Conservation (phyloP, 2,797 vertebrate species). For the Botia almorhae region DNA sequence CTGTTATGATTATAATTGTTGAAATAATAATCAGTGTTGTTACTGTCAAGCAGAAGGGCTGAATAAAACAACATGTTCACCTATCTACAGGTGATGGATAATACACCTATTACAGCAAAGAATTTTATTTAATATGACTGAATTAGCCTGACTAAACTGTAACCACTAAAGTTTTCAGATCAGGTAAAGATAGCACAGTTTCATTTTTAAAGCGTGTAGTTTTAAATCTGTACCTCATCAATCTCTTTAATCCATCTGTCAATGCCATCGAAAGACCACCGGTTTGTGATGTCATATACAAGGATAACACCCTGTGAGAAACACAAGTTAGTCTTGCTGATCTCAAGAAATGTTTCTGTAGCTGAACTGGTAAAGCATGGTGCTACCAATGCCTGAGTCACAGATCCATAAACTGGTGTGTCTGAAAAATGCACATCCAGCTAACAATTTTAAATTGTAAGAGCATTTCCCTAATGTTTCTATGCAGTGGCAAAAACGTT, state of each 20-base stretch:
- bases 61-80: neutral
- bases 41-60: neutral
- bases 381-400: neutral
- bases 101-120: neutral
- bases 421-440: too few species aligned
- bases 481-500: too few species aligned
- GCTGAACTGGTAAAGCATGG: neutral
- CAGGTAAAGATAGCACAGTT: neutral
- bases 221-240: constrained; percentile 77
- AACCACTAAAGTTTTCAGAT: neutral
- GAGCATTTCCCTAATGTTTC: too few species aligned
- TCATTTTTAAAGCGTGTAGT: neutral
- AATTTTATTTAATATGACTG: neutral
- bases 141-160: neutral
- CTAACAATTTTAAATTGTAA: too few species aligned
- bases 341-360: neutral
- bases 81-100: neutral
- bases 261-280: constrained; percentile 90
- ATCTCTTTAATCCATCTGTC: constrained; percentile 91
- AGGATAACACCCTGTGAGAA: constrained; percentile 81
- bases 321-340: neutral
- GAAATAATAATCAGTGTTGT: neutral
- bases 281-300: constrained; percentile 87
- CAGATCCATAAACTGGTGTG: neutral
- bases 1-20: constrained; percentile 1